These are phyloP conservation scores for Drosophila varians DNA, from an alignment of 1,140 invertebrate genomes.

Conservation along the genomic window DNA sequence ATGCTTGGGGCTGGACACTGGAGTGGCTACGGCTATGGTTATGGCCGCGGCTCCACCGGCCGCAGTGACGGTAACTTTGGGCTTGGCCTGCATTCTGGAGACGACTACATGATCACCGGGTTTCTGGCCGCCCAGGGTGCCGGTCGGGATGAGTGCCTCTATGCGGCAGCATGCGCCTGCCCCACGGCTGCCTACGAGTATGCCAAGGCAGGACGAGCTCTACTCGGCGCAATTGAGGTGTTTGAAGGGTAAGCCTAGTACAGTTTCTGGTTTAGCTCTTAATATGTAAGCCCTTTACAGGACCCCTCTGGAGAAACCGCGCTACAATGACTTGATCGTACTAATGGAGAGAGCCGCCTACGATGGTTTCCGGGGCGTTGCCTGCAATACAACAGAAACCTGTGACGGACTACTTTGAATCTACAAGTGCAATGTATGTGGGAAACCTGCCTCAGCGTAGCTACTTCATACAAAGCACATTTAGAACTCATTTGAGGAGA, in stretches of 20 bases:
- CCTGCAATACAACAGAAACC: slow-evolving; percentile 69
- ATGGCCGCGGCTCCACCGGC: slow-evolving; percentile 47
- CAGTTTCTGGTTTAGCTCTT: background rate
- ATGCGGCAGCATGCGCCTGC: slow-evolving; percentile 89
- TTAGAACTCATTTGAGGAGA: background rate
- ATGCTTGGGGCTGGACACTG: slow-evolving; percentile 88
- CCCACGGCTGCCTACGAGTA: slow-evolving; percentile 90
- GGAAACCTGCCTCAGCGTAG: too few species aligned
- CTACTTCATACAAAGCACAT: background rate
- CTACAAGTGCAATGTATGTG: background rate
- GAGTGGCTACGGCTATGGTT: slow-evolving; percentile 85
- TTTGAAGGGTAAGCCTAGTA: slow-evolving; percentile 86
- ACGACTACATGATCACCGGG: slow-evolving; percentile 87
- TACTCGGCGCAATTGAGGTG: slow-evolving; percentile 88
- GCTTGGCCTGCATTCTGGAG: slow-evolving; percentile 87
- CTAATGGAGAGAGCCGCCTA: slow-evolving; percentile 71
- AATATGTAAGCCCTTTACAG: slow-evolving; percentile 14
- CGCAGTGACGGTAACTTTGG: slow-evolving; percentile 83
- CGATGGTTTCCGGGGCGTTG: slow-evolving; percentile 67
- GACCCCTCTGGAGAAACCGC: slow-evolving; percentile 55
- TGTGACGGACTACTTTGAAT: slow-evolving; percentile 57
- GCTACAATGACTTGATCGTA: slow-evolving; percentile 71
- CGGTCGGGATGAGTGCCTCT: slow-evolving; percentile 89
- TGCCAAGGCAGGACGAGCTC: slow-evolving; percentile 89
- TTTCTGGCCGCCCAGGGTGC: slow-evolving; percentile 88